These are phyloP conservation scores for Takifugu bimaculatus DNA, from an alignment of 2,113 vertebrate genomes.

Conservation along the genomic window DNA sequence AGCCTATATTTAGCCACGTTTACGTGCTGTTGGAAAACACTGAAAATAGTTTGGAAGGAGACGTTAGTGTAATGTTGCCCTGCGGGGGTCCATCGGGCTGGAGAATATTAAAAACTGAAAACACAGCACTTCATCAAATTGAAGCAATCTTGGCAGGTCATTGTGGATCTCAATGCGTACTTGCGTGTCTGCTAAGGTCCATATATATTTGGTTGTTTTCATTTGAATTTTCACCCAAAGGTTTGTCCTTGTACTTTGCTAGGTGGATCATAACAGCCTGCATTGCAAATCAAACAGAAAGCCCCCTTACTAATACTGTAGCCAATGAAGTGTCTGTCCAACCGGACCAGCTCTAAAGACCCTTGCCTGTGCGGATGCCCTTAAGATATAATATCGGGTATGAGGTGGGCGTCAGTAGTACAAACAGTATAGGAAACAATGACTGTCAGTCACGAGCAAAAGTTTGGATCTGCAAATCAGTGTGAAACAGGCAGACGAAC, in stretches of 20 bases:
- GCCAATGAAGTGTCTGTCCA: slow-evolving; percentile 20
- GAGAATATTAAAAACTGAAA: slow-evolving; percentile 25
- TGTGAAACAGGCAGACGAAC: slow-evolving; percentile 18
- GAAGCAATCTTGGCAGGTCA: slow-evolving; percentile 12
- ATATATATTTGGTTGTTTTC: slow-evolving; percentile 17
- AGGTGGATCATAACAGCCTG: slow-evolving; percentile 13
- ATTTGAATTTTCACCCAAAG: background rate
- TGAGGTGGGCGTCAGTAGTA: background rate
- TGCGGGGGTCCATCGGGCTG: slow-evolving; percentile 30
- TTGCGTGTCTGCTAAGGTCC: slow-evolving; percentile 15
- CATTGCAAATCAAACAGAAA: slow-evolving; percentile 15
- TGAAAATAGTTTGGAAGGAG: slow-evolving; percentile 65
- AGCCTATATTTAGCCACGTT: slow-evolving; percentile 70
- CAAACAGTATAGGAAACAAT: slow-evolving; percentile 40
- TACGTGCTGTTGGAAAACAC: slow-evolving; percentile 48
- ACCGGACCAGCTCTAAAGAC: slow-evolving; percentile 19
- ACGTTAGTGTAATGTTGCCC: slow-evolving; percentile 39
- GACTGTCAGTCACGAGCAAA: slow-evolving; percentile 51
- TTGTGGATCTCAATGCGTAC: slow-evolving; percentile 21
- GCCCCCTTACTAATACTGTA: slow-evolving; percentile 18
- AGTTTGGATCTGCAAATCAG: slow-evolving; percentile 19
- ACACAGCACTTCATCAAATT: slow-evolving; percentile 36
- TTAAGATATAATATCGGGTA: slow-evolving; percentile 1
- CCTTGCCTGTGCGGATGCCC: slow-evolving; percentile 22
- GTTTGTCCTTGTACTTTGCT: slow-evolving; percentile 17